Evolutionary conservation across 2,797 vertebrate species (phyloP), one percentile per base, ranked within the genome.

Genomic region (Catamblyrhynchus diadema): DNA sequence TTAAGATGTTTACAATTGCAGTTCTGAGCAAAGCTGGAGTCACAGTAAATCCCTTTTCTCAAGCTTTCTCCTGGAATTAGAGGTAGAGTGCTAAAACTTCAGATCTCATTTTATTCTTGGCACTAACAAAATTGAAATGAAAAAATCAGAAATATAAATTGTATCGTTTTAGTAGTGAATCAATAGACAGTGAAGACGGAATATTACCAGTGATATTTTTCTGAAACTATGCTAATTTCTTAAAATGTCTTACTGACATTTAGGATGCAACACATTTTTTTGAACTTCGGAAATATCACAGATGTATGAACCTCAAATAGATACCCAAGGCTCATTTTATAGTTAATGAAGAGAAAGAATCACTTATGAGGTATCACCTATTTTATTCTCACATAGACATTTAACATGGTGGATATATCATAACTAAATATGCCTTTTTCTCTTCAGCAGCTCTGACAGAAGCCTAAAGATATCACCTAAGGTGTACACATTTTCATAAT

Each of bases 231-330:
- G 44, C 1, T 88, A 67, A 90, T 85, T 91, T 82, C 65, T 90
- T 66, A 33, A 88, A 93, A 95, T 90, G 14, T 80, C 78, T 94
- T 78, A 57, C 61, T 93, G 94, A 93, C 87, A 93, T 94, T 95
- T 94, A 88, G 32, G 35, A 57, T 73, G 47, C 14, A 59, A 86
- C 41, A 69, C 2, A 32, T 59, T 71, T 94, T 81, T 84, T 81
- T 59, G 1, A 82, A 70, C 37, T 80, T 85, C 9, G 4, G 56
- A 90, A 87, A 35, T 45, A 93, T 14, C 37, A 83, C 23, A 66
- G 64, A 71, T 80, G 30, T 64, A 69, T 66, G 48, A 56, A 70
- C 12, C 44, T 80, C 56, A 77, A 69, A 92, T 41, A 70, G 60
- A 86, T 62, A 83, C 37, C 41, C 41, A 85, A 70, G 85, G 64